phyloP scores from a whole-genome alignment of 2,888 invertebrate genomes.

The Lacanobia wlatinum region DNA sequence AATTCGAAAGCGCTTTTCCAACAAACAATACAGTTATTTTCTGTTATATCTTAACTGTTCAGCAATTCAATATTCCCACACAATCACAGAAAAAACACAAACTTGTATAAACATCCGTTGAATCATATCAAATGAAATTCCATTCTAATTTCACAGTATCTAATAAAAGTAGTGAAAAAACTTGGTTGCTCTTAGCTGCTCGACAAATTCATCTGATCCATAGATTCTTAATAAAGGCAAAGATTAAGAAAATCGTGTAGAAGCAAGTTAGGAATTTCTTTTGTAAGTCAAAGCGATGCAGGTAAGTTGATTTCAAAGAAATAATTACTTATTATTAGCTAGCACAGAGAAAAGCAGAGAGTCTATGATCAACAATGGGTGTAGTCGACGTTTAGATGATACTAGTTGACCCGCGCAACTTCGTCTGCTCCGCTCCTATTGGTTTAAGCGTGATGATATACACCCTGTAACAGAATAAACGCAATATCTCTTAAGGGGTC shows the following conservation, averaged over 20 bases:
- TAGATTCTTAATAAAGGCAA: constrained; percentile 27
- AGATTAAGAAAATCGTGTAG: constrained; percentile 25
- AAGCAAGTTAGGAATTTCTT: not conserved
- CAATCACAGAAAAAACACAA: constrained; percentile 14
- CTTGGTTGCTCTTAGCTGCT: constrained; percentile 25
- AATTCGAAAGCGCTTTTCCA: not conserved
- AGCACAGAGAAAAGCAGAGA: too few relatives aligned
- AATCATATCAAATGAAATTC: constrained; percentile 55
- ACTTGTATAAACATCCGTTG: constrained; percentile 16
- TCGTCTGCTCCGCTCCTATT: too few relatives aligned
- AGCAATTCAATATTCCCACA: constrained; percentile 23
- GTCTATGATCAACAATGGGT: too few relatives aligned
- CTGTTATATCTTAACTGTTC: constrained; percentile 2
- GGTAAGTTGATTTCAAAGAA: not conserved
- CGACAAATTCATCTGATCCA: constrained; percentile 62
- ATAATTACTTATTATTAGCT: not conserved
- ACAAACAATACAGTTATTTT: constrained; percentile 21
- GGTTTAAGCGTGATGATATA: too few relatives aligned
- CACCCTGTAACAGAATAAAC: too few relatives aligned
- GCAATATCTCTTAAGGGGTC: too few relatives aligned
- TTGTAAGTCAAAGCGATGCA: not conserved
- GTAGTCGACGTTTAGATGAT: too few relatives aligned
- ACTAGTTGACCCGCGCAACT: too few relatives aligned
- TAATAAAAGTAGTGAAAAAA: constrained; percentile 51
- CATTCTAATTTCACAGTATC: constrained; percentile 63